These are phyloP conservation scores for Augochlorella aurata DNA, from an alignment of 2,888 invertebrate genomes.

Conservation along the genomic window DNA sequence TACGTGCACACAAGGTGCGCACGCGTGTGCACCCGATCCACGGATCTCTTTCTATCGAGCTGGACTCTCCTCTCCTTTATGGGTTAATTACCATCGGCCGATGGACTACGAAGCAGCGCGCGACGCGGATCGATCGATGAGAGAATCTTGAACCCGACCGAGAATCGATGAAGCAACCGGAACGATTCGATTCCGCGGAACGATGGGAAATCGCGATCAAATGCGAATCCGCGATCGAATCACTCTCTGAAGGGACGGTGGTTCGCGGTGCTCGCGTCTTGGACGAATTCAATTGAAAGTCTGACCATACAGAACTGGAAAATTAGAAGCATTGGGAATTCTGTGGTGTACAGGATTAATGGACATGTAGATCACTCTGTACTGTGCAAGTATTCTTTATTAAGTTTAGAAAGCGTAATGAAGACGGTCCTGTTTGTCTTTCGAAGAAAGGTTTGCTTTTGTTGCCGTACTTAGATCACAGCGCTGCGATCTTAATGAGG, in stretches of 20 bases:
- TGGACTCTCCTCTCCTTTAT: constrained; percentile 62
- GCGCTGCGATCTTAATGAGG: no score
- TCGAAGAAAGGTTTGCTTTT: no score
- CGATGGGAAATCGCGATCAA: constrained; percentile 49
- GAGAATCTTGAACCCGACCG: constrained; percentile 54
- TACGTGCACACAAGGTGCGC: constrained; percentile 26
- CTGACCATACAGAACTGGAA: not conserved
- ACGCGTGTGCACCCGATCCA: constrained; percentile 37
- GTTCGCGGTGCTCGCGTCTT: no score
- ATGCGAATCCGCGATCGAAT: not conserved
- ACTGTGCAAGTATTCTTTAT: no score
- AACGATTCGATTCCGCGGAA: constrained; percentile 34
- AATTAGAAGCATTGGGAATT: no score
- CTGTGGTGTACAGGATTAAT: no score
- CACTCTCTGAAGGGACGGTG: constrained; percentile 23
- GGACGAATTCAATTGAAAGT: no score
- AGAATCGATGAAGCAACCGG: constrained; percentile 34
- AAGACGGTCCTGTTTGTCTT: no score
- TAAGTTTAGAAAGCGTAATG: no score
- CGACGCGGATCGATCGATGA: constrained; percentile 55
- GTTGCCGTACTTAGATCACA: no score
- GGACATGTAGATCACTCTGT: no score
- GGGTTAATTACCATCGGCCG: constrained; percentile 67
- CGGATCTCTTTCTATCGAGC: constrained; percentile 14
- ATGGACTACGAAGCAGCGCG: constrained; percentile 36